These are phyloP conservation scores for Rhyacophila evoluta DNA, from an alignment of 2,888 invertebrate genomes.

Conservation along the genomic window DNA sequence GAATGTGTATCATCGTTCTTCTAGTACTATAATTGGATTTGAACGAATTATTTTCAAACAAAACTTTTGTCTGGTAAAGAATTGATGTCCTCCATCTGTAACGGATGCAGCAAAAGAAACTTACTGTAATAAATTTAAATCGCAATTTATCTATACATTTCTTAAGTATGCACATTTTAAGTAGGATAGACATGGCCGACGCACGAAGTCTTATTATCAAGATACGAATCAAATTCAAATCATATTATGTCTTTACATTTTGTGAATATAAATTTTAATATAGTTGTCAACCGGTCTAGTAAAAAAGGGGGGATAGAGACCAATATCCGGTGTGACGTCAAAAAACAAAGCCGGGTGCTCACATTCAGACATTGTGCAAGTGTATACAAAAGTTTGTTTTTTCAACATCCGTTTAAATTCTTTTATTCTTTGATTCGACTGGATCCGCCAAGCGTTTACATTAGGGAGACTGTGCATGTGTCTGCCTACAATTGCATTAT, in stretches of 20 bases:
- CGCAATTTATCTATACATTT: no score
- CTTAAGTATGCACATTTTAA: no score
- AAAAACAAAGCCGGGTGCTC: conserved; percentile 42
- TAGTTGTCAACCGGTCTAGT: conserved; percentile 40
- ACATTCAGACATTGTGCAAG: conserved; percentile 32
- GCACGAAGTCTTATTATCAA: no score
- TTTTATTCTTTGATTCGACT: conserved; percentile 48
- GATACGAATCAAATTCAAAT: not conserved
- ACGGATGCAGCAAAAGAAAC: no score
- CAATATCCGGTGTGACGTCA: conserved; percentile 49
- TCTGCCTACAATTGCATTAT: conserved; percentile 41
- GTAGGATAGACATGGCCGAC: no score
- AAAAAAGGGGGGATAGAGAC: conserved; percentile 36
- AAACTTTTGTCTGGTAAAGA: no score
- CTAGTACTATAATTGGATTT: no score
- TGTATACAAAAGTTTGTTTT: conserved; percentile 41
- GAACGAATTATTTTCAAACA: no score
- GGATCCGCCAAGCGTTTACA: conserved; percentile 26
- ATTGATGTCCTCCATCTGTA: no score
- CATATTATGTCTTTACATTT: not conserved
- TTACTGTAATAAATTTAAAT: no score
- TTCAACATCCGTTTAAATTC: conserved; percentile 51
- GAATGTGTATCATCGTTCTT: no score
- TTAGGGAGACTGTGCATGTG: conserved; percentile 15
- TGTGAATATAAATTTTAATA: conserved; percentile 39